These are phyloP conservation scores for Drosophila recens DNA, from an alignment of 2,888 invertebrate species.

Conservation along the genomic window DNA sequence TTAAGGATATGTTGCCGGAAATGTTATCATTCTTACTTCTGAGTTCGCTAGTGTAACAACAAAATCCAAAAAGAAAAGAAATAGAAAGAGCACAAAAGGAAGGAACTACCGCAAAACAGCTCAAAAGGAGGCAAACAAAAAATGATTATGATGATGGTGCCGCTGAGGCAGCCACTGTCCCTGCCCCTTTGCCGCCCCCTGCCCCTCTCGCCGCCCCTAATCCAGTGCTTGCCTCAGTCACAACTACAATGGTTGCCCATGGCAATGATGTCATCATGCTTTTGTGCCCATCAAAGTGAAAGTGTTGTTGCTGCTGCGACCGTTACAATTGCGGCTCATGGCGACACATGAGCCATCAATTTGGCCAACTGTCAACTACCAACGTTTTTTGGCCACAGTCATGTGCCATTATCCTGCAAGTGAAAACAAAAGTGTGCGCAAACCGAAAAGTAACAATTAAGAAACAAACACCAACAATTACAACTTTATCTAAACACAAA, in stretches of 20 bases:
- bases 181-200: slow-evolving; percentile 29
- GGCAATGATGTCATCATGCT: slow-evolving; percentile 80
- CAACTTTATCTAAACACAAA: slow-evolving; percentile 40
- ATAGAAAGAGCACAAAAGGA: slow-evolving; percentile 27
- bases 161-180: slow-evolving; percentile 27
- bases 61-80: not conserved
- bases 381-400: slow-evolving; percentile 34
- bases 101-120: slow-evolving; percentile 29
- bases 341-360: slow-evolving; percentile 60
- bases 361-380: slow-evolving; percentile 33
- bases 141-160: slow-evolving; percentile 53
- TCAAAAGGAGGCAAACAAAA: slow-evolving; percentile 8
- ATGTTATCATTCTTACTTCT: slow-evolving; percentile 64
- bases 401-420: slow-evolving; percentile 58
- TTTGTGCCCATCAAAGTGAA: slow-evolving; percentile 63
- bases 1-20: slow-evolving; percentile 74
- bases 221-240: slow-evolving; percentile 2
- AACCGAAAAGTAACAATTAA: slow-evolving; percentile 43
- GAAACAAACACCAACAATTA: slow-evolving; percentile 31
- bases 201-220: not conserved
- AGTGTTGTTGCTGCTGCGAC: slow-evolving; percentile 53
- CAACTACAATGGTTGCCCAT: slow-evolving; percentile 29
- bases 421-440: slow-evolving; percentile 41
- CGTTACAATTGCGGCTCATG: slow-evolving; percentile 35
- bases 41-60: slow-evolving; percentile 12